Evolutionary conservation across 2,888 invertebrate genomes (phyloP), one percentile per base, ranked within the genome.

Genomic region (Chrysolina haemoptera): DNA sequence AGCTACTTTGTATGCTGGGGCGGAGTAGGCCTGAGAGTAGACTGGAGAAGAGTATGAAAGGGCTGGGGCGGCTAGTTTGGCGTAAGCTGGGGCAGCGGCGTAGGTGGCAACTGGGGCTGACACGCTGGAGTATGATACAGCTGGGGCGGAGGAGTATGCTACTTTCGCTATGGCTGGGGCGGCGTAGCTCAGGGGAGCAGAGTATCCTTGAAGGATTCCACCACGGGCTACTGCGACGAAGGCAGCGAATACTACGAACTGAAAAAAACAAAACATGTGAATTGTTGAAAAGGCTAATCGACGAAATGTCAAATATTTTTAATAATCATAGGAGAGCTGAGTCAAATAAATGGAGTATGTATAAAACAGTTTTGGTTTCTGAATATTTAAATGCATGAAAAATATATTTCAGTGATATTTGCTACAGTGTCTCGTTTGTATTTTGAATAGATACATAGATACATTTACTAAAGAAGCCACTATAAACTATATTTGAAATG

Each of bases 1-100:
- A 35, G 82, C 82, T 53, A 87, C 87, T 11, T 86, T 83, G 78
- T 71, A 70, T 27, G 88, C 88, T 73, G 88, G 76, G 0, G 89
- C 89, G 74, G 88, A 86, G 79, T 88, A 89, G 71, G 76, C 40
- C 62, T 76, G 11, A 67, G 77, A 70, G n/a, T 50, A 50, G n/a
- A 50, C 18, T 18, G 50, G 50, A 10, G 50, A 4, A 9, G 50
- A 50, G 50, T 50, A 50, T 5, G 50, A 18, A 8, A 9, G 8
- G 35, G 8, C 88, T 40, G 79, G 77, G 62, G 80, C 69, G 67
- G 90, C 64, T 22, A 68, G 67, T 50, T 73, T 73, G 35, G 73
- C 64, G 35, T 35, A 35, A 35, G 35, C 35, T 35, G 35, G 35
- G 8, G 35, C 35, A 35, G 8, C 35, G 4, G 35, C 35, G 18